Evolutionary conservation across 1,140 invertebrate genomes (phyloP), one percentile per base, ranked within the genome.

Genomic region (Ganaspis sp.): DNA sequence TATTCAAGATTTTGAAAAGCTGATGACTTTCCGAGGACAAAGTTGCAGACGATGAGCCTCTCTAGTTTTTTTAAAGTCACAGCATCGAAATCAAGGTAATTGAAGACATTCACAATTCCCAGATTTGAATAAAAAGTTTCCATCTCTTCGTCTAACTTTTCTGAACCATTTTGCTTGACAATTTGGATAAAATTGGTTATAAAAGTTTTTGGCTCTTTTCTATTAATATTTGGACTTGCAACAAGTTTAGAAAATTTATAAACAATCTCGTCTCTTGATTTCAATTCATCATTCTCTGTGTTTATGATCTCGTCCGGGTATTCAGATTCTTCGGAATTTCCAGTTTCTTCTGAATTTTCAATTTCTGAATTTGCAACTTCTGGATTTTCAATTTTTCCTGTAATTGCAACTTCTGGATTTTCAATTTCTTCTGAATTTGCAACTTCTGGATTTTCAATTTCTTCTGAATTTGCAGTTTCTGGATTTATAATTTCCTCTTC

Each of bases 51-150:
- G 26, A 93, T 90, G 78, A 93, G 90, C 86, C 92, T 92, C 9
- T 89, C 93, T 64, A 94, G 87, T 78, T 90, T 89, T 75, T 92
- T 91, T 42, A 94, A 79, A 9, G 92, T 89, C 11, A 89, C 76
- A 73, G 90, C 89, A 80, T 94, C 92, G 73, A 94, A 90, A 0
- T 85, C 76, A 73, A 92, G 90, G 81, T 93, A 94, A 81, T 92
- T 92, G 82, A 94, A 87, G 26, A 90, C 91, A 70, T 93, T 92
- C 76, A 92, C 92, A 23, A 93, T 90, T 15, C 92, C 92, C 73
- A 92, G 84, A 19, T 88, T 84, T 6, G 91, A 87, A 78, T 94
- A 94, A 87, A 93, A 94, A 80, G 90, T 86, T 76, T 93, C 92
- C 58, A 94, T 83, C 45, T 90, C 79, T 75, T 92, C 90, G 79